Percentiles rank a stretch among this genome's conserved stretches.
phyloP scores from a whole-genome alignment of 2,888 invertebrate genomes.

The Apodemia hepburni region DNA sequence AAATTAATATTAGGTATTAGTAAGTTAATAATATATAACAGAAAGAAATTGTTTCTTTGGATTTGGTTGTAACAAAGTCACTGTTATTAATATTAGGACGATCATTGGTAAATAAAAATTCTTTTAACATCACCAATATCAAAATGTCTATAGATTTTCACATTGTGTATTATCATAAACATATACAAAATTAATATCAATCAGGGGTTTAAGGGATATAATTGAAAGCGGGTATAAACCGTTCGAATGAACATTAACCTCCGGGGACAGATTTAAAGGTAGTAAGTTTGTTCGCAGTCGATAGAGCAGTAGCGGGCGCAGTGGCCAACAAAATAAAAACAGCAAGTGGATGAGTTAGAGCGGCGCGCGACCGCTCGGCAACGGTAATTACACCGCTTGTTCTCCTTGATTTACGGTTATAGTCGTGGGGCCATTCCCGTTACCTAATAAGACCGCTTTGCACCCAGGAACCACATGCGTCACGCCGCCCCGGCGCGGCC shows the following conservation, averaged over 20 bases:
- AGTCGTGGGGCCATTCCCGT: constrained; percentile 78
- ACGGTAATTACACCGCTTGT: constrained; percentile 81
- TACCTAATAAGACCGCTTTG: constrained; percentile 80
- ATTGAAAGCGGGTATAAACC: constrained; percentile 67
- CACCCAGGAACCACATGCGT: constrained; percentile 74
- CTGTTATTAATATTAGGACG: no score
- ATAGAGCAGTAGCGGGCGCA: constrained; percentile 69
- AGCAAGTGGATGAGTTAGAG: constrained; percentile 76
- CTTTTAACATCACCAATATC: no score
- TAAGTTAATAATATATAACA: no score
- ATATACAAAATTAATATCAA: constrained; percentile 13
- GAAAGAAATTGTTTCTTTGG: no score
- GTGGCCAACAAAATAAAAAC: constrained; percentile 76
- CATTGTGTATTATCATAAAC: no score
- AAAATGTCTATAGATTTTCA: no score
- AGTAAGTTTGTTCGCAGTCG: constrained; percentile 70
- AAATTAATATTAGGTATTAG: no score
- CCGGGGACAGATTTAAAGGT: constrained; percentile 74
- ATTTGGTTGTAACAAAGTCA: no score
- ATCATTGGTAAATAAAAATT: no score
- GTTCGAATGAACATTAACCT: constrained; percentile 66
- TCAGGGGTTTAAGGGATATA: constrained; percentile 33
- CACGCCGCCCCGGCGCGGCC: constrained; percentile 39
- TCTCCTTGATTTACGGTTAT: constrained; percentile 81
- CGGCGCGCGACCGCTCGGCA: constrained; percentile 74